Conservation (phyloP, 2,113 vertebrate genomes). For the Hyla sarda region DNA sequence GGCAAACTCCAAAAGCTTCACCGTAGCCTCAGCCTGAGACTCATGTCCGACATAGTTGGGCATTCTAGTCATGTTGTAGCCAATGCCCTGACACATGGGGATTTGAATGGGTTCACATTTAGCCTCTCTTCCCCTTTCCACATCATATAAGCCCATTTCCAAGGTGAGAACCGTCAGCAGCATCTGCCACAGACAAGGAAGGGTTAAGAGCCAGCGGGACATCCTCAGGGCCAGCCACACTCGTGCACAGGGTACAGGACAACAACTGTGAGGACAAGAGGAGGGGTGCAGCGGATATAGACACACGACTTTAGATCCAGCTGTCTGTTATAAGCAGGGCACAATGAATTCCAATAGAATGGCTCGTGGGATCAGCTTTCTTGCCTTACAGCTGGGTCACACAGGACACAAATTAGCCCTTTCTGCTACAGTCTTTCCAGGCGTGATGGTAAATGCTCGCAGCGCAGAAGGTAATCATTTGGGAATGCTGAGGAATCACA, state of each 20-base stretch:
- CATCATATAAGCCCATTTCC: conserved; percentile 87
- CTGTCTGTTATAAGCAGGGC: conserved; percentile 55
- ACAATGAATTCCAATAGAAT: conserved; percentile 57
- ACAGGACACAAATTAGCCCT: conserved; percentile 26
- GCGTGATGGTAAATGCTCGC: background rate
- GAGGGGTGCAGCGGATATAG: conserved; percentile 42
- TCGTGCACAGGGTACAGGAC: background rate
- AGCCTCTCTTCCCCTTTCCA: conserved; percentile 85
- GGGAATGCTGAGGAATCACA: conserved; percentile 18
- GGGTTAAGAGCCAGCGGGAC: conserved; percentile 33
- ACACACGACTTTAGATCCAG: conserved; percentile 58
- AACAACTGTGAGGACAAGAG: conserved; percentile 43
- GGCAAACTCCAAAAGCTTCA: conserved; percentile 93
- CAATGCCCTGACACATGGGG: conserved; percentile 96
- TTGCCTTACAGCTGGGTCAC: conserved; percentile 42
- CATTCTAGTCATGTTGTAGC: conserved; percentile 98
- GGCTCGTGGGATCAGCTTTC: conserved; percentile 47
- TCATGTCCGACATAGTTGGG: conserved; percentile 95
- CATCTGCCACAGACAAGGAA: conserved; percentile 78
- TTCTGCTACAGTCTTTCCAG: conserved; percentile 32
- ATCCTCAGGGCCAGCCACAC: conserved; percentile 49
- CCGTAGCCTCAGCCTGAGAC: conserved; percentile 89
- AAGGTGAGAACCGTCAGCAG: conserved; percentile 76
- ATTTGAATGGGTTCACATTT: conserved; percentile 92
- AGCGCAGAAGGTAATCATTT: conserved; percentile 2